Evolutionary conservation across 2,113 vertebrate genomes (phyloP).

Genomic region (Mustela lutreola): DNA sequence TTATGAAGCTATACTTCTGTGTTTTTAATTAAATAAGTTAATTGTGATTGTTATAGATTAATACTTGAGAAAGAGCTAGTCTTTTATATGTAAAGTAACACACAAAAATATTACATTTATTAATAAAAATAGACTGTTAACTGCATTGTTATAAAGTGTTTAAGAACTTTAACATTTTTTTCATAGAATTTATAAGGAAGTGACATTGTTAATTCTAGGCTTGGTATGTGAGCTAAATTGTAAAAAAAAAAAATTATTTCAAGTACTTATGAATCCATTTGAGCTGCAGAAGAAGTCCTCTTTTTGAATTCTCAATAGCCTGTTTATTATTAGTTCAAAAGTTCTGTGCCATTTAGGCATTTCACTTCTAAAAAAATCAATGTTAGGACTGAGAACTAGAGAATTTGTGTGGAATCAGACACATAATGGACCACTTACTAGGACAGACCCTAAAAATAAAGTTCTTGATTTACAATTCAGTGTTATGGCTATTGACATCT

Average conservation of each 20-base stretch:
- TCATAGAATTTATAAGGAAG: conserved; percentile 11
- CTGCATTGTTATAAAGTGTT: conserved; percentile 28
- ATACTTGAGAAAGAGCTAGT: not conserved
- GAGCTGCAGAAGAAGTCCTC: not conserved
- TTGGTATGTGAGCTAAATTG: not conserved
- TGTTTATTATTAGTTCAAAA: conserved; percentile 55
- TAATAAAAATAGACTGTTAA: conserved; percentile 3
- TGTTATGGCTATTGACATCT: not conserved
- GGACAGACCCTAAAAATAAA: conserved; percentile 55
- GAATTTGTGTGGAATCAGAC: conserved; percentile 31
- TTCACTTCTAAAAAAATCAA: not conserved
- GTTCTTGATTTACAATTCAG: conserved; percentile 1
- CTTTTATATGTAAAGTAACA: conserved; percentile 31
- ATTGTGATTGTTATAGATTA: conserved; percentile 30
- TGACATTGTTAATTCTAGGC: conserved; percentile 21
- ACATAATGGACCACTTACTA: not conserved
- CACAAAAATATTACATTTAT: conserved; percentile 19
- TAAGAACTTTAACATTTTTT: conserved; percentile 38
- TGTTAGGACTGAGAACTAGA: not conserved
- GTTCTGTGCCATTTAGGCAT: conserved; percentile 33
- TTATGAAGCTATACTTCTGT: not conserved
- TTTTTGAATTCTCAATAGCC: not conserved
- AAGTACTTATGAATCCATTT: not conserved
- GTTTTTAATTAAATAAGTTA: conserved; percentile 43
- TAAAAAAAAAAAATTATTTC: not conserved